These are phyloP conservation scores for Aelia acuminata DNA, from an alignment of 2,888 invertebrate species.

Conservation along the genomic window DNA sequence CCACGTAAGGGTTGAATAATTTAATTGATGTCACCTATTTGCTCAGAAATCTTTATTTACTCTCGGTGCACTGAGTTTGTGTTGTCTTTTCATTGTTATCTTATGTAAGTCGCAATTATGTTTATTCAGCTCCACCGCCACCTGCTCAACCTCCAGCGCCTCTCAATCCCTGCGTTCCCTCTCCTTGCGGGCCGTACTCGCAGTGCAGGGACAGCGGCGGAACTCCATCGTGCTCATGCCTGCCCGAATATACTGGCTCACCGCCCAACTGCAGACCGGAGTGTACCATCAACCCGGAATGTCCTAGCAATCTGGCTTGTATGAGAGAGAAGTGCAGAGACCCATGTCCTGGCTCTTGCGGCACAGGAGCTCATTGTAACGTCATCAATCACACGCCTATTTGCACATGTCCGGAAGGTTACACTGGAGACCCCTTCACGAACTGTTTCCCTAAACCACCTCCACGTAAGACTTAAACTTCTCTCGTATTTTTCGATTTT, in stretches of 20 bases:
- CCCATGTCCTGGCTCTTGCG: conserved; percentile 72
- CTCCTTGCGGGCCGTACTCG: conserved; percentile 74
- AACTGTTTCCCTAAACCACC: conserved; percentile 72
- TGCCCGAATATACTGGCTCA: conserved; percentile 69
- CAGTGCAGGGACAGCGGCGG: conserved; percentile 69
- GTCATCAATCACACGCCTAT: conserved; percentile 70
- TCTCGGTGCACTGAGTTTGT: conserved; percentile 68
- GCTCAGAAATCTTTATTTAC: conserved; percentile 67
- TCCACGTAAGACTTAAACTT: conserved; percentile 55
- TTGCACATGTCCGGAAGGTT: conserved; percentile 74
- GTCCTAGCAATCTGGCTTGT: conserved; percentile 71
- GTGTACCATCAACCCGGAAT: conserved; percentile 71
- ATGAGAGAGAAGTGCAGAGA: conserved; percentile 71
- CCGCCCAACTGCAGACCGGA: conserved; percentile 72
- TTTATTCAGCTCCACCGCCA: conserved; percentile 60
- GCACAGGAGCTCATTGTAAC: conserved; percentile 70
- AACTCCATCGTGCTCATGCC: conserved; percentile 71
- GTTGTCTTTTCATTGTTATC: not conserved
- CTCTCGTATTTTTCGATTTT: conserved; percentile 72
- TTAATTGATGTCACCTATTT: not conserved
- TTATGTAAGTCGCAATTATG: not conserved
- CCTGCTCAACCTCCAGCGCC: conserved; percentile 65
- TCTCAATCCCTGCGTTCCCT: conserved; percentile 75
- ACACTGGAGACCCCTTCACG: conserved; percentile 83
- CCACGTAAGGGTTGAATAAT: conserved; percentile 66